Evolutionary conservation across 1,140 invertebrate species (phyloP).

Genomic region (Pseudomyrmex pallidus): DNA sequence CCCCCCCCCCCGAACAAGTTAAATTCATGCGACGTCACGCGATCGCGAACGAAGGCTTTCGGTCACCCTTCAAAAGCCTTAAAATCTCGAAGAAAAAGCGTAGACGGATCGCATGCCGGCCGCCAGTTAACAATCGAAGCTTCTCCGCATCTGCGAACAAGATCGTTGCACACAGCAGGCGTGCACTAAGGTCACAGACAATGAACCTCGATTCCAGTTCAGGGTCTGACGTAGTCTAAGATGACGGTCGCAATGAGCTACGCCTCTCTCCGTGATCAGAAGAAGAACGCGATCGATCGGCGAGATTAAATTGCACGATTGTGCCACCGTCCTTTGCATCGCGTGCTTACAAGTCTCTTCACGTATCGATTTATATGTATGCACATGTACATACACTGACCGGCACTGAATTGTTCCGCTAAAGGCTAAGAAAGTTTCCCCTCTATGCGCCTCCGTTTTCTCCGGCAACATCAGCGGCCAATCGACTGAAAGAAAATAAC

Average conservation of each 20-base stretch:
- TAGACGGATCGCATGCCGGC: constrained; percentile 64
- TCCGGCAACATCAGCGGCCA: no score
- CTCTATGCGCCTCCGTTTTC: no score
- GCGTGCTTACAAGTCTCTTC: neutral
- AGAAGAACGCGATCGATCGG: constrained; percentile 30
- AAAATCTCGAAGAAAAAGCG: constrained; percentile 48
- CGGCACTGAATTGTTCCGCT: no score
- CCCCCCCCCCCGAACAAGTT: neutral
- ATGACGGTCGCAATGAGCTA: constrained; percentile 6
- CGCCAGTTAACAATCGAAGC: constrained; percentile 73
- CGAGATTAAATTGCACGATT: constrained; percentile 39
- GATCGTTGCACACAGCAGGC: constrained; percentile 47
- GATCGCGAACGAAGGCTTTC: constrained; percentile 9
- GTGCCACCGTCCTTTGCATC: constrained; percentile 37
- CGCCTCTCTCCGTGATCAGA: constrained; percentile 19
- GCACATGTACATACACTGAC: no score
- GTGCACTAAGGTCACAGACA: constrained; percentile 73
- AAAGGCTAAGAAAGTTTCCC: no score
- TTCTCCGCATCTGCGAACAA: constrained; percentile 72
- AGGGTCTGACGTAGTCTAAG: constrained; percentile 62
- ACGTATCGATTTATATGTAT: neutral
- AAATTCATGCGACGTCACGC: constrained; percentile 8
- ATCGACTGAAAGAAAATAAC: no score
- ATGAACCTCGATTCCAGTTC: constrained; percentile 76
- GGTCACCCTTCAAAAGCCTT: neutral